Base-by-base conservation (phyloP, 1,140 invertebrate genomes). In the Araneus ventricosus region DNA sequence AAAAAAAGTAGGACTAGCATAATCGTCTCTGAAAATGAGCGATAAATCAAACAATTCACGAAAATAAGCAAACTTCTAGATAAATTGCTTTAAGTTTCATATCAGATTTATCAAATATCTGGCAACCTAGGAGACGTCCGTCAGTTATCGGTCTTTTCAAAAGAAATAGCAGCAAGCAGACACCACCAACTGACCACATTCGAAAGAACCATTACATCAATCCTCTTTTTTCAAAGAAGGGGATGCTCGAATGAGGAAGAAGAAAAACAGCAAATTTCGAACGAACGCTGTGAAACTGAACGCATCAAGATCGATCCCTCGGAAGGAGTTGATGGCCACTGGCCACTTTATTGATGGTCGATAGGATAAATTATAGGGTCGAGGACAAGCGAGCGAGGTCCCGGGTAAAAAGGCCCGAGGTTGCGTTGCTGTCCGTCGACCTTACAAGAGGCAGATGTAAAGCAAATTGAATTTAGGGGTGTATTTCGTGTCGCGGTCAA, bases 321-420 rank as follows among this genome's bases (percentile, higher is more conserved):
- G 14, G 30, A 17, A 4, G 67, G 27, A 67, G 63, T 30, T 67
- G 63, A 75, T 57, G 70, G 61, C 34, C 88, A 79, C 20, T 59
- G 45, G 41, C 45, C 88, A 90, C 67, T 80, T 80, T 79, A 90
- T 80, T 41, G 75, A 79, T 34, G 30, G 45, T 90, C 70, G 63
- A 90, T 90, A n/a, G 88, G 41, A 90, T 80, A 90, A 90, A 80
- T 88, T 88, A 75, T 70, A 88, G 63, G 87, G 30, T 87, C 22
- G 39, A 88, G 61, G 70, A 14, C 8, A 88, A 70, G 20, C 37
- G 59, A 63, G 63, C n/a, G 61, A 63, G 59, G 85, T 34, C 30
- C 34, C 17, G 17, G 4, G 39, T 27, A 17, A 52, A 84, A 75
- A 75, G 17, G 67, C 67, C 27, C 27, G 24, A 4, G 41, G 80